Percentiles rank a stretch among this genome's conserved stretches.
Conservation (phyloP, 2,888 invertebrate genomes). For the Eupithecia dodoneata region DNA sequence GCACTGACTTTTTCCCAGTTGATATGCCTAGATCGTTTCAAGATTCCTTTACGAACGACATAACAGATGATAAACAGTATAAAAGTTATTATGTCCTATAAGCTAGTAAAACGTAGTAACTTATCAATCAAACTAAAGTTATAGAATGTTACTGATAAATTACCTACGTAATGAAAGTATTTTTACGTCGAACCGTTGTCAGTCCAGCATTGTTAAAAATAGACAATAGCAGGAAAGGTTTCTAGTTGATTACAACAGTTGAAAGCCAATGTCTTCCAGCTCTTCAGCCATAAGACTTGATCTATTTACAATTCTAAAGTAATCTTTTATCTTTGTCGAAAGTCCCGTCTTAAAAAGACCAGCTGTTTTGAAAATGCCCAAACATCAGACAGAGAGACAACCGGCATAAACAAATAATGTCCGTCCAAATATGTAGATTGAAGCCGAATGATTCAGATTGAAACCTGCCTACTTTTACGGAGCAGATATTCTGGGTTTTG, state of each 20-base stretch:
- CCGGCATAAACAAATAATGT: no score
- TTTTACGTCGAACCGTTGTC: neutral
- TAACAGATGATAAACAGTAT: neutral
- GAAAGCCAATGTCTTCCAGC: neutral
- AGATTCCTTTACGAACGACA: neutral
- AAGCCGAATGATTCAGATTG: no score
- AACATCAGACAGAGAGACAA: no score
- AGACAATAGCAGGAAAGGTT: neutral
- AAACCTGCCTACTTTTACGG: no score
- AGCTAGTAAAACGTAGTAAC: neutral
- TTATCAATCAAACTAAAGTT: neutral
- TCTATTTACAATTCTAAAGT: neutral
- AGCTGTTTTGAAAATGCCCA: no score
- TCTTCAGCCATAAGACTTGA: neutral
- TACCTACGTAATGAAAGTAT: neutral
- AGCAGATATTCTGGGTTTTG: neutral
- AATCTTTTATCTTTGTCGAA: neutral
- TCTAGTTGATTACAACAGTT: neutral
- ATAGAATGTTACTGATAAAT: neutral
- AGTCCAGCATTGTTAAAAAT: neutral
- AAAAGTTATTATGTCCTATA: neutral
- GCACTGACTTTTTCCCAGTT: neutral
- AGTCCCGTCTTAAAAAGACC: no score
- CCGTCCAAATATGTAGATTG: neutral
- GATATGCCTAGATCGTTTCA: neutral